A percentile compares a stretch with the other conserved stretches of the same genome.
Evolutionary conservation across 2,888 invertebrate genomes (phyloP).

Genomic region (Xestia ashworthii): DNA sequence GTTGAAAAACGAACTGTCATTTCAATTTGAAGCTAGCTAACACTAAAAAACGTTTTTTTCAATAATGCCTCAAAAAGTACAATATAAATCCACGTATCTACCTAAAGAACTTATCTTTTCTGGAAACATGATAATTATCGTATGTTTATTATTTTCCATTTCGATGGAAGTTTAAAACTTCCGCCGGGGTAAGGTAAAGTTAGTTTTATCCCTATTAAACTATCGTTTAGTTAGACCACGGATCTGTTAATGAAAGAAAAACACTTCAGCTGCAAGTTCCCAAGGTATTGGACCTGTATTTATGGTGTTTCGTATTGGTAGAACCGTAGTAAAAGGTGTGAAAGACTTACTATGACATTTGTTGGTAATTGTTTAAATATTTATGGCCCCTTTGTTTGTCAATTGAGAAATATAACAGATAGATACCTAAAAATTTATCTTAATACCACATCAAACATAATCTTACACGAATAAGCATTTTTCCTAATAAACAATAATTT

Average conservation of each 20-base stretch:
- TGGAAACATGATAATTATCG: constrained; percentile 11
- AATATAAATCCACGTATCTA: background rate
- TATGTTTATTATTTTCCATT: constrained; percentile 16
- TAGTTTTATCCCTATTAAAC: constrained; percentile 30
- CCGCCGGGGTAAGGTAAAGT: constrained; percentile 5
- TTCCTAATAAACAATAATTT: background rate
- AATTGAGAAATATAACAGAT: background rate
- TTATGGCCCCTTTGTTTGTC: background rate
- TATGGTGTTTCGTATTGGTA: background rate
- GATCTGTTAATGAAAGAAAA: constrained; percentile 48
- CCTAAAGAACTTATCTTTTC: background rate
- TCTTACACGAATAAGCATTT: background rate
- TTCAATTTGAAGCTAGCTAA: background rate
- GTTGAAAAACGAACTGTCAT: background rate
- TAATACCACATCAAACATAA: background rate
- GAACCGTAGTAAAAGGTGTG: background rate
- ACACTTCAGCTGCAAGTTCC: constrained; percentile 16
- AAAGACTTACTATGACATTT: background rate
- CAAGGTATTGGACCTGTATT: background rate
- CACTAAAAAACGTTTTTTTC: background rate
- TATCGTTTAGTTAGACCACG: constrained; percentile 19
- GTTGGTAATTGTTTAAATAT: background rate
- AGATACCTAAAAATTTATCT: background rate
- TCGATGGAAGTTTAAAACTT: too few relatives aligned
- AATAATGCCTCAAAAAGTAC: background rate